Percentiles rank a stretch among this genome's conserved stretches.
Evolutionary conservation across 2,888 invertebrate genomes (phyloP).

Genomic region (Tinea semifulvella): DNA sequence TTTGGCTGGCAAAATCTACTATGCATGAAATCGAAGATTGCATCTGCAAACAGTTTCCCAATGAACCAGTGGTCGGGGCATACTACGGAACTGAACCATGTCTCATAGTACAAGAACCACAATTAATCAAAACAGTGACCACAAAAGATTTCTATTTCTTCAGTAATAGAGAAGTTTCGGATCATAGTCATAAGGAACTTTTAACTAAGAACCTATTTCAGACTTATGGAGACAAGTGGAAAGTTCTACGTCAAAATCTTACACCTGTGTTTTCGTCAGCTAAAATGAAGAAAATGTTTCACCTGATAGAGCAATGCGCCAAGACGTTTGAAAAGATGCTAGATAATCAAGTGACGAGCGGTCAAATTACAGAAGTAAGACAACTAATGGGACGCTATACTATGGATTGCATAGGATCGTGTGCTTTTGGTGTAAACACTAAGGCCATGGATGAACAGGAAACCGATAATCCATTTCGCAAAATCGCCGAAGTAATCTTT

Average conservation of each 20-base stretch:
- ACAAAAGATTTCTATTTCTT: conserved; percentile 25
- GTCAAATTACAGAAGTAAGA: conserved; percentile 16
- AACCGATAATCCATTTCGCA: conserved; percentile 16
- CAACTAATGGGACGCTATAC: conserved; percentile 19
- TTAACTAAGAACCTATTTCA: conserved; percentile 18
- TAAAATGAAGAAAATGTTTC: conserved; percentile 24
- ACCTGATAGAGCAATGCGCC: conserved; percentile 23
- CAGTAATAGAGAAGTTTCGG: conserved; percentile 21
- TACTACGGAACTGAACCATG: conserved; percentile 23
- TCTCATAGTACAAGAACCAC: conserved; percentile 23
- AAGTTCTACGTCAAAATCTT: conserved; percentile 22
- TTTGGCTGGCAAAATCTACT: conserved; percentile 18
- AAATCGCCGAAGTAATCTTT: conserved; percentile 15
- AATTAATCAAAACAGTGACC: conserved; percentile 21
- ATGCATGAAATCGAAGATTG: conserved; percentile 17
- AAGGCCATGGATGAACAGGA: conserved; percentile 15
- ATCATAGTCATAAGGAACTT: conserved; percentile 18
- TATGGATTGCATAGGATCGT: conserved; percentile 18
- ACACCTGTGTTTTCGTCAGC: conserved; percentile 23
- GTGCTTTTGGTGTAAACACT: conserved; percentile 18
- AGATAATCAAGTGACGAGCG: conserved; percentile 16
- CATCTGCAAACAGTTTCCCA: conserved; percentile 21
- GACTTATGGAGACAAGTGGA: conserved; percentile 21
- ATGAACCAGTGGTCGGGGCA: conserved; percentile 22
- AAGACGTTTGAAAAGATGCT: conserved; percentile 19